Conservation (phyloP, 2,113 vertebrate species). For the Gnathonemus echidnorhynchus region DNA sequence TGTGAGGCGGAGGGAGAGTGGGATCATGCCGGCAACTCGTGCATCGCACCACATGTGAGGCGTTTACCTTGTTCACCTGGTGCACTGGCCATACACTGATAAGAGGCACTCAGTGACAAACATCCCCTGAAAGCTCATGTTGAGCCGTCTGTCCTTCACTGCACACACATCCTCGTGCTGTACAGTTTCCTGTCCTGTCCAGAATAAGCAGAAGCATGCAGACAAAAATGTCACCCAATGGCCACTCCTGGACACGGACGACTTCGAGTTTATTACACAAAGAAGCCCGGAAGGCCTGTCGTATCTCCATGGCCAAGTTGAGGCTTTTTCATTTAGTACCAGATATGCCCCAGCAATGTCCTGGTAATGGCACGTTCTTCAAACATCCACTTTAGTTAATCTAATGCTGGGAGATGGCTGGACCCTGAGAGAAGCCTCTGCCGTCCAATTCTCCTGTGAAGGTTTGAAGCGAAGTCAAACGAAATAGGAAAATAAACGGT, state of each 20-base stretch:
- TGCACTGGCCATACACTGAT: not conserved
- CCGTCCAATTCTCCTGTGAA: not conserved
- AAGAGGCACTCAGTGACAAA: not conserved
- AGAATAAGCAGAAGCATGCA: not conserved
- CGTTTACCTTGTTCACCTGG: not conserved
- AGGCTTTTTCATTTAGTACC: not conserved
- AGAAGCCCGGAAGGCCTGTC: not conserved
- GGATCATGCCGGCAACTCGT: not conserved
- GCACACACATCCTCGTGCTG: not conserved
- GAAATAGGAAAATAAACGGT: not conserved
- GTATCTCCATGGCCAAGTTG: not conserved
- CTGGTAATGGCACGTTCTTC: not conserved
- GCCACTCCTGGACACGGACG: not conserved
- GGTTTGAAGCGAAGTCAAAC: not conserved
- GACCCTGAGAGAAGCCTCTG: not conserved
- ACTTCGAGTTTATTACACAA: not conserved
- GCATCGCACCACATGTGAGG: too few species aligned
- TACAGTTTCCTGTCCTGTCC: not conserved
- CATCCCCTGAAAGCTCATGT: not conserved
- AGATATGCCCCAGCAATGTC: not conserved
- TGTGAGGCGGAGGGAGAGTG: not conserved
- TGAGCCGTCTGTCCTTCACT: not conserved
- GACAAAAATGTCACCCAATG: not conserved
- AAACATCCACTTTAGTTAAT: not conserved
- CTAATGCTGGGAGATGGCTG: not conserved